phyloP scores from a whole-genome alignment of 2,888 invertebrate species.

The Dioctria rufipes region DNA sequence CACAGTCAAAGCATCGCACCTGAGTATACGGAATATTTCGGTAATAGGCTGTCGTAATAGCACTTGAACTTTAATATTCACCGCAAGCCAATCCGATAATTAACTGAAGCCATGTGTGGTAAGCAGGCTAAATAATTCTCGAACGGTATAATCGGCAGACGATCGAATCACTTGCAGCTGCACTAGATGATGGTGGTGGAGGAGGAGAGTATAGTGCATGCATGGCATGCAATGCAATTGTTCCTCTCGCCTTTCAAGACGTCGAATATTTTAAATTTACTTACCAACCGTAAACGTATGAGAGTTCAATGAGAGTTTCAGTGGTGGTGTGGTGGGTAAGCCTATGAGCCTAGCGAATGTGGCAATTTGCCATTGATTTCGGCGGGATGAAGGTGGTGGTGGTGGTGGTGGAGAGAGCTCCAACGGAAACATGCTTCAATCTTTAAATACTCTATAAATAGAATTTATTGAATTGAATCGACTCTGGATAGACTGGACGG shows the following conservation, averaged over 20 bases:
- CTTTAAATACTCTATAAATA: slow-evolving; percentile 47
- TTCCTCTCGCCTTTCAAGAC: slow-evolving; percentile 4
- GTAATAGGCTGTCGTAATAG: background rate
- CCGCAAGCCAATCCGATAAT: slow-evolving; percentile 42
- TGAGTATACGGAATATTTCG: background rate
- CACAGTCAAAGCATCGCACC: slow-evolving; percentile 2
- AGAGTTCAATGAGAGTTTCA: slow-evolving; percentile 8
- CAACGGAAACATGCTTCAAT: slow-evolving; percentile 19
- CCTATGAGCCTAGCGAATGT: background rate
- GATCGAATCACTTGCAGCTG: slow-evolving; percentile 24
- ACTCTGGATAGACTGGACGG: slow-evolving; percentile 39
- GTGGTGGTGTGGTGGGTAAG: too few species aligned
- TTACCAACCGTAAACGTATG: background rate
- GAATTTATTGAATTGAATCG: slow-evolving; percentile 48
- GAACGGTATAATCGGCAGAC: slow-evolving; percentile 8
- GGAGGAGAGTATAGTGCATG: background rate
- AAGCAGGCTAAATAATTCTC: slow-evolving; percentile 14
- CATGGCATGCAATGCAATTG: background rate
- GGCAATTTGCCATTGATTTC: background rate
- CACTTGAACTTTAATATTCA: slow-evolving; percentile 20
- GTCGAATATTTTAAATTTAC: slow-evolving; percentile 24
- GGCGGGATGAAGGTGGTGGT: background rate
- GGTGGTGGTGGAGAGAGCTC: background rate
- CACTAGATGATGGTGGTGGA: background rate
- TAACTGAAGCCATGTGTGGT: slow-evolving; percentile 16